Conservation (phyloP, 2,797 vertebrate genomes). For the Trachops cirrhosus region DNA sequence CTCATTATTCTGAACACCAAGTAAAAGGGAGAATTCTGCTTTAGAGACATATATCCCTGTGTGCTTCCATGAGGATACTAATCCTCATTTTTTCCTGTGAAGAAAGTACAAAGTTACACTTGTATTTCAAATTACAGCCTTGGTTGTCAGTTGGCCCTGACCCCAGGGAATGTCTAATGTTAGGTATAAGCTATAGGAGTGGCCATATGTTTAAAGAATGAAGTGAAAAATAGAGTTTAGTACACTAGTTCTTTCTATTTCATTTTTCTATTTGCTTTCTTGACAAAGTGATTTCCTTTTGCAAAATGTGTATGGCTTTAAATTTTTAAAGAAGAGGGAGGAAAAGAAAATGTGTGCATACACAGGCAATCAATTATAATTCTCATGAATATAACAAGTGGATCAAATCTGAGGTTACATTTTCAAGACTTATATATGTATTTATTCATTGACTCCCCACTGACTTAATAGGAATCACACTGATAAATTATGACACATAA, state of each 20-base stretch:
- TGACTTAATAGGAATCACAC: conserved; percentile 50
- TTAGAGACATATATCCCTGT: neutral
- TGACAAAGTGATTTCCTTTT: neutral
- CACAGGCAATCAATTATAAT: conserved; percentile 37
- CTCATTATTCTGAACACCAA: neutral
- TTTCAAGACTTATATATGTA: conserved; percentile 39
- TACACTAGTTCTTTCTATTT: neutral
- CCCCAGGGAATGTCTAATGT: neutral
- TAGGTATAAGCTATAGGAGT: neutral
- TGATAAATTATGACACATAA: conserved; percentile 41
- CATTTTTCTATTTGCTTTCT: neutral
- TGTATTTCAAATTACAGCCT: neutral
- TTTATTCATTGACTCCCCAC: conserved; percentile 52
- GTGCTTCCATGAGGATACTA: neutral
- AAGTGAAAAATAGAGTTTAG: conserved; percentile 1
- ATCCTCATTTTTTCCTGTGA: neutral
- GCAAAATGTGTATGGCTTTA: conserved; percentile 23
- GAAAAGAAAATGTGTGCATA: neutral
- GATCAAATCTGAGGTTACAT: conserved; percentile 41
- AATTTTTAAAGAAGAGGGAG: neutral
- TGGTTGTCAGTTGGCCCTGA: neutral
- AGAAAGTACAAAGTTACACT: neutral
- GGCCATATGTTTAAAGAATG: neutral
- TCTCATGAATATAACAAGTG: conserved; percentile 46
- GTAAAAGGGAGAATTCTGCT: neutral